A percentile compares a stretch with the other conserved stretches of the same genome.
These are phyloP conservation scores for Neocloeon triangulifer DNA, from an alignment of 1,140 invertebrate species.

Conservation along the genomic window DNA sequence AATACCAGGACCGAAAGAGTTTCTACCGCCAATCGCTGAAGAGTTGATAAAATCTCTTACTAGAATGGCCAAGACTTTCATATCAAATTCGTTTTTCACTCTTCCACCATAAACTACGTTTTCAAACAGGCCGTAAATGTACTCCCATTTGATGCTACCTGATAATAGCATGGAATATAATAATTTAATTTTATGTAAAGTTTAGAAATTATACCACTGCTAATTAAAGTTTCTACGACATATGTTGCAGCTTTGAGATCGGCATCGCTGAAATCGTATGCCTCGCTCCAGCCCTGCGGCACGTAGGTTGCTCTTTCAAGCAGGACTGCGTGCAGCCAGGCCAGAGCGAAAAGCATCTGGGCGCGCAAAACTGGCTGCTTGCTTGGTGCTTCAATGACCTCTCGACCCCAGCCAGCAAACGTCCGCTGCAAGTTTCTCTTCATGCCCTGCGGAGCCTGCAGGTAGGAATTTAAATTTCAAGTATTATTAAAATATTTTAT, in stretches of 20 bases:
- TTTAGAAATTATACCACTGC: background rate
- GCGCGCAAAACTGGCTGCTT: slow-evolving; percentile 16
- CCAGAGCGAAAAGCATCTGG: slow-evolving; percentile 39
- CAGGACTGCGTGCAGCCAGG: slow-evolving; percentile 67
- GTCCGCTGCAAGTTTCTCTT: slow-evolving; percentile 36
- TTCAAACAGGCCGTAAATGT: slow-evolving; percentile 56
- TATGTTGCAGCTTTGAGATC: slow-evolving; percentile 59
- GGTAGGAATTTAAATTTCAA: slow-evolving; percentile 5
- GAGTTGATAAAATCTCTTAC: slow-evolving; percentile 45
- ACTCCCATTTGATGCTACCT: slow-evolving; percentile 39
- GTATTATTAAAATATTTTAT: slow-evolving; percentile 1
- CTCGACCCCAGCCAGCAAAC: slow-evolving; percentile 28
- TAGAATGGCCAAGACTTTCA: slow-evolving; percentile 47
- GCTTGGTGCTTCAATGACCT: slow-evolving; percentile 16
- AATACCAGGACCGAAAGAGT: slow-evolving; percentile 25
- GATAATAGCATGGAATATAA: slow-evolving; percentile 2
- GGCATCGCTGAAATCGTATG: slow-evolving; percentile 72
- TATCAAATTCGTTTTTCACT: slow-evolving; percentile 61
- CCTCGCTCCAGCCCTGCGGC: slow-evolving; percentile 69
- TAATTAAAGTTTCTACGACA: slow-evolving; percentile 36
- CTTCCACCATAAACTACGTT: slow-evolving; percentile 73
- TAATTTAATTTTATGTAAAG: background rate
- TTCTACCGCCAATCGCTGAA: slow-evolving; percentile 24
- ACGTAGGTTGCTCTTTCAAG: slow-evolving; percentile 74
- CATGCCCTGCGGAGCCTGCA: slow-evolving; percentile 37